Percentiles rank a stretch among this genome's conserved stretches.
These are phyloP conservation scores for Schlechtendalia chinensis DNA, from an alignment of 1,140 invertebrate species.

Conservation along the genomic window DNA sequence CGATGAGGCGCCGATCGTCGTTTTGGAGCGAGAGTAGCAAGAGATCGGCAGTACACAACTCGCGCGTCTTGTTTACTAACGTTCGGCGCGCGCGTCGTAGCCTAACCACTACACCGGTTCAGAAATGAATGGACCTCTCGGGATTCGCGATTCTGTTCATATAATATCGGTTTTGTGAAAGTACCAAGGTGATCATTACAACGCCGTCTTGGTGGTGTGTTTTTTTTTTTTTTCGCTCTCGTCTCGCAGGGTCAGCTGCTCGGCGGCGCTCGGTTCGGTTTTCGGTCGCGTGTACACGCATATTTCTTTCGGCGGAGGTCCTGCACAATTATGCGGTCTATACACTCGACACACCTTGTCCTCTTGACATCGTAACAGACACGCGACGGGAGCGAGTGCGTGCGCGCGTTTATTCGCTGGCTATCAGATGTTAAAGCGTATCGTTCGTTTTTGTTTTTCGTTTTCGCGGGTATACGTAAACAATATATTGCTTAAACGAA, in stretches of 20 bases:
- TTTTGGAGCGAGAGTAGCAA: not conserved
- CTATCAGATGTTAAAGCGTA: too few relatives aligned
- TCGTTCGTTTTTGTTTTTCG: too few relatives aligned
- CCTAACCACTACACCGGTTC: conserved; percentile 46
- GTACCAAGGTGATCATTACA: conserved; percentile 45
- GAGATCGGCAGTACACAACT: conserved; percentile 25
- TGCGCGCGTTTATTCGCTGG: not conserved
- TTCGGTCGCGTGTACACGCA: conserved; percentile 8
- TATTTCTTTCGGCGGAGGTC: conserved; percentile 26
- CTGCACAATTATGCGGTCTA: conserved; percentile 28
- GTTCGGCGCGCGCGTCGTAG: conserved; percentile 35
- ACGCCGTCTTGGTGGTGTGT: conserved; percentile 35
- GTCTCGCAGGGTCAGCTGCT: conserved; percentile 46
- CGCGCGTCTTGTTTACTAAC: conserved; percentile 31
- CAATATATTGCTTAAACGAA: too few relatives aligned
- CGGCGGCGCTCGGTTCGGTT: not conserved
- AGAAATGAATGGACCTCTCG: conserved; percentile 41
- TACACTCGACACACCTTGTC: conserved; percentile 38
- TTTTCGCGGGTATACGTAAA: too few relatives aligned
- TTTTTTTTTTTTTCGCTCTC: conserved; percentile 34
- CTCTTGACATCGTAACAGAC: conserved; percentile 23
- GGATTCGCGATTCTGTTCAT: conserved; percentile 44
- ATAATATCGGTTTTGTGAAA: conserved; percentile 49
- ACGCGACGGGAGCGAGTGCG: not conserved
- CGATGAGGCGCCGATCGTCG: conserved; percentile 14